Percentiles rank a stretch among this genome's conserved stretches.
Conservation (phyloP, 2,797 vertebrate species). For the Myotis myotis region DNA sequence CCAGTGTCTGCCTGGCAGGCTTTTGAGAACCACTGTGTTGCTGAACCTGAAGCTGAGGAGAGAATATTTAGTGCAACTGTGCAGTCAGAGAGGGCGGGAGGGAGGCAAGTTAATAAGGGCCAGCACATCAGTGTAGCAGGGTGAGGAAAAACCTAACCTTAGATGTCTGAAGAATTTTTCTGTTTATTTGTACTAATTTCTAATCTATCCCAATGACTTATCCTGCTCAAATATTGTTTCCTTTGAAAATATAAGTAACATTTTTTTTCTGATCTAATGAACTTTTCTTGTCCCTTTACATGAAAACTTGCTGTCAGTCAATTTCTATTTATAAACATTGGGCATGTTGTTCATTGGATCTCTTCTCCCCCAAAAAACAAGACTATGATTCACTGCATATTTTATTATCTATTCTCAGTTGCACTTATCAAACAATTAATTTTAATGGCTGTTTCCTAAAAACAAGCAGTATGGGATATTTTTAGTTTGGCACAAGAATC, state of each 20-base stretch:
- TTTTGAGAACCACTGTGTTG: neutral
- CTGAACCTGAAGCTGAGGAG: neutral
- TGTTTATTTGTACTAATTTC: slow-evolving; percentile 15
- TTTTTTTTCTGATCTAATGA: neutral
- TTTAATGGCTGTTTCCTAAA: neutral
- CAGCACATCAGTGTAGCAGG: neutral
- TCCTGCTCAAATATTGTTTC: neutral
- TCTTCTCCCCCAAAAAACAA: neutral
- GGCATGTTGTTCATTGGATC: neutral
- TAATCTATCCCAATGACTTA: neutral
- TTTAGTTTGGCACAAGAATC: neutral
- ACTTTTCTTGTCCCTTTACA: neutral
- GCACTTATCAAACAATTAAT: neutral
- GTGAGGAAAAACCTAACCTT: neutral
- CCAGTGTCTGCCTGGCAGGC: neutral
- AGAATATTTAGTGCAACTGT: neutral
- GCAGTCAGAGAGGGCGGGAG: neutral
- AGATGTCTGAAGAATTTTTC: neutral
- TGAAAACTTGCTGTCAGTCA: neutral
- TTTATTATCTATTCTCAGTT: neutral
- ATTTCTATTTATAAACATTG: neutral
- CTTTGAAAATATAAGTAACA: neutral
- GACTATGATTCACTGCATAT: neutral
- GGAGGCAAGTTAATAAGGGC: neutral
- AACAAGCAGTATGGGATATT: neutral